Evolutionary conservation across 2,797 vertebrate genomes (phyloP).

Genomic region (Nothura maculosa): DNA sequence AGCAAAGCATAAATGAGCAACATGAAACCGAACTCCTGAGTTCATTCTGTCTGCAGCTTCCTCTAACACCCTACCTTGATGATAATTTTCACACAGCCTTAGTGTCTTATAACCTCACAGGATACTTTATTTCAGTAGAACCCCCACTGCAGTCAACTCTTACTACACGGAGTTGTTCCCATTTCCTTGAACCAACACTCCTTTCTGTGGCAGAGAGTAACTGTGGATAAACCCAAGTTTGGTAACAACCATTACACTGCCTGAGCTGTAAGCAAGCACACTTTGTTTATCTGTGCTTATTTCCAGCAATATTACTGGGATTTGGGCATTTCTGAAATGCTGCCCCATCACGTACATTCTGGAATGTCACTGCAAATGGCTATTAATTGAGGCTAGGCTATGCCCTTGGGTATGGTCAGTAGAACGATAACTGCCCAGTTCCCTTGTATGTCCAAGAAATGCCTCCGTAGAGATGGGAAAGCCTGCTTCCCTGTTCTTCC

Average conservation of each 20-base stretch:
- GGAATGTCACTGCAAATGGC: background rate
- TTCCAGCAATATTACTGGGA: background rate
- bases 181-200: background rate
- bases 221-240: background rate
- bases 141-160: background rate
- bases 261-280: background rate
- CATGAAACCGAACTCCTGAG: background rate
- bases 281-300: background rate
- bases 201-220: background rate
- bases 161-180: background rate
- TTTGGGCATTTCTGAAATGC: background rate
- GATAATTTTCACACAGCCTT: background rate
- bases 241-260: background rate
- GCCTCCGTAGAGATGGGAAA: background rate
- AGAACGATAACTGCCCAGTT: background rate
- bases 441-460: background rate
- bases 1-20: background rate
- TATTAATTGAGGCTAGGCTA: background rate
- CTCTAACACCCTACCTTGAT: background rate
- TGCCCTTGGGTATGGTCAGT: accelerated
- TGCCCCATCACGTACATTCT: background rate
- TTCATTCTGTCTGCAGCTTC: background rate
- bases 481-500: background rate
- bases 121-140: background rate
- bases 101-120: background rate